Conservation (phyloP, 2,797 vertebrate genomes). For the Alosa sapidissima region DNA sequence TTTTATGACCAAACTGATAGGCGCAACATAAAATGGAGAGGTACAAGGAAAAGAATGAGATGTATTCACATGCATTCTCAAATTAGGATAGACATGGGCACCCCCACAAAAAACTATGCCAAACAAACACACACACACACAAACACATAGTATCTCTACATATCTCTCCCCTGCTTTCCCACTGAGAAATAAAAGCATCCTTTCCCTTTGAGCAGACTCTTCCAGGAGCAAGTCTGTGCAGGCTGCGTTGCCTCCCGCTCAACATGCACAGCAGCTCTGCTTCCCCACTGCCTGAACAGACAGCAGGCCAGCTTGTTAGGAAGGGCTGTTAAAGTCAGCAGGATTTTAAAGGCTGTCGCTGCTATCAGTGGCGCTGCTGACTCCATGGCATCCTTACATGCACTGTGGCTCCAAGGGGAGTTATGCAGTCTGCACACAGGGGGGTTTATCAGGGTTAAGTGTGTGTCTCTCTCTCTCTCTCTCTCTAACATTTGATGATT, state of each 20-base stretch:
- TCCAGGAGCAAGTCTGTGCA: background rate
- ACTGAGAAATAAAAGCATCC: background rate
- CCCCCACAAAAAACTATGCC: background rate
- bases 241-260: background rate
- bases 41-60: background rate
- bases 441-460: background rate
- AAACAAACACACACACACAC: conserved; percentile 17
- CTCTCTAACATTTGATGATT: background rate
- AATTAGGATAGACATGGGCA: background rate
- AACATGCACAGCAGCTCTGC: background rate
- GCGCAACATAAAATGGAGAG: background rate
- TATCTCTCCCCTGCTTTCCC: background rate
- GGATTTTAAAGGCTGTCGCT: conserved; percentile 14
- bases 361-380: conserved; percentile 6
- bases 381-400: conserved; percentile 16
- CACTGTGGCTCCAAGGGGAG: conserved; percentile 6
- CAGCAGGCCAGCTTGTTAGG: conserved; percentile 16
- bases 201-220: background rate
- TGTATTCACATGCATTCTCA: background rate
- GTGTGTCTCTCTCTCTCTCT: background rate
- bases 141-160: background rate
- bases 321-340: conserved; percentile 5
- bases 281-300: background rate
- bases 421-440: background rate
- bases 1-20: background rate